Evolutionary conservation across 2,797 vertebrate species (phyloP).

Genomic region (Danio tinwini): DNA sequence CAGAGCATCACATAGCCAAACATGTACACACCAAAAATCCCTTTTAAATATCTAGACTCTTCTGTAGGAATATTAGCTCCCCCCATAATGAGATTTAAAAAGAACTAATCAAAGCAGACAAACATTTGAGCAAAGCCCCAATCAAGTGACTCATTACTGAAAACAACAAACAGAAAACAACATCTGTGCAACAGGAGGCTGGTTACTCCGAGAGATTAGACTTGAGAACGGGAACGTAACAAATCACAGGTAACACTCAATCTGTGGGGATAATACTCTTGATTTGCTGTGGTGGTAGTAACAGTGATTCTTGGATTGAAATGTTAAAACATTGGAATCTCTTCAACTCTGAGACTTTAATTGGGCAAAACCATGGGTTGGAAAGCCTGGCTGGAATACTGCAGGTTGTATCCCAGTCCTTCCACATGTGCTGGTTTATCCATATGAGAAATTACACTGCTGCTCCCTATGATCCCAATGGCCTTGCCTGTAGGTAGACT

Average conservation of each 20-base stretch:
- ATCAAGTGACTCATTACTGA: conserved; percentile 51
- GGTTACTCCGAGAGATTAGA: conserved; percentile 59
- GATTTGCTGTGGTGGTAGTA: conserved; percentile 67
- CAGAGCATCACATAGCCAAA: conserved; percentile 60
- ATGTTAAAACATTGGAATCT: conserved; percentile 57
- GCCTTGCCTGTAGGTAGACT: conserved; percentile 74
- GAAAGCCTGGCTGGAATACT: conserved; percentile 95
- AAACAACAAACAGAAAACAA: conserved; percentile 71
- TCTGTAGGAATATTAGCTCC: conserved; percentile 60
- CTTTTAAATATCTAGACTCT: conserved; percentile 62
- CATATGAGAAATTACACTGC: conserved; percentile 81
- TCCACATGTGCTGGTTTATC: conserved; percentile 95
- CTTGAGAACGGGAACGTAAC: conserved; percentile 49
- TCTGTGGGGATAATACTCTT: conserved; percentile 74
- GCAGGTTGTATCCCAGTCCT: conserved; percentile 90
- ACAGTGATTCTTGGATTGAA: conserved; percentile 70
- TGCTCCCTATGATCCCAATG: conserved; percentile 72
- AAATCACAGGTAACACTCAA: conserved; percentile 54
- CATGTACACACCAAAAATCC: conserved; percentile 2
- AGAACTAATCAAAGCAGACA: conserved; percentile 9
- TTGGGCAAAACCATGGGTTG: conserved; percentile 98
- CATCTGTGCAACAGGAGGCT: conserved; percentile 60
- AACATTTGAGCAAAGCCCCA: conserved; percentile 17
- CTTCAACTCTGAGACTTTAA: conserved; percentile 72
- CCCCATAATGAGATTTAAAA: conserved; percentile 67